Evolutionary conservation across 1,140 invertebrate species (phyloP), one percentile per base, ranked within the genome.

Genomic region (Lepidurus arcticus): DNA sequence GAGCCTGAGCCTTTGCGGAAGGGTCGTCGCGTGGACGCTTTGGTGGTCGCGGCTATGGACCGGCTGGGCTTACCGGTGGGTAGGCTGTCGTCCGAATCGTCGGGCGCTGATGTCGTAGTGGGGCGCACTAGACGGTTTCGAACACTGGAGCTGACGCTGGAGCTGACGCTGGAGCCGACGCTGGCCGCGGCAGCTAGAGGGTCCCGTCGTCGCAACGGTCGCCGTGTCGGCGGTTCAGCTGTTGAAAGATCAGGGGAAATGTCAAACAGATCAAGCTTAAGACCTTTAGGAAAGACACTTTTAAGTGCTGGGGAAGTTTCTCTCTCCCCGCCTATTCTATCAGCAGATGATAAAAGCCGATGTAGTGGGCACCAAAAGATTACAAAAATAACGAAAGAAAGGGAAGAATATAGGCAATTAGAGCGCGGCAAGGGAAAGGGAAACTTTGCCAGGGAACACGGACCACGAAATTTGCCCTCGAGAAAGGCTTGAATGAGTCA

Each of bases 61-160:
- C 73, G 24, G 11, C 34, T 47, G 43, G 75, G 24, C 75, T 76
- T 76, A 43, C 75, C 43, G 11, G 44, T 26, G 26, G 78, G 24
- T 44, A 9, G 47, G 16, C 13, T 74, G 10, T 74, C 78, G 5
- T 43, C 26, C 24, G 43, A 10, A 10, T 74, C 78, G 21, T n/a
- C 73, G 43, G 34, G 34, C 5, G 73, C 34, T 5, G 74, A 44
- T 10, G 34, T 43, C 3, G 73, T 44, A 1, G 78, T 74, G 65
- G 78, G 78, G 10, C 73, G 78, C 8, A 74, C 47, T 21, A 78
- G 26, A 74, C 78, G 78, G 44, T 78, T 78, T n/a, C 78, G 73
- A 43, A 45, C 7, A 21, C 75, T 76, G 24, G 24, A 24, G 24
- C 24, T 24, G 24, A 24, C 24, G 24, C 24, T 24, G 24, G 24